Percentiles rank a stretch among this genome's conserved stretches.
phyloP scores from a whole-genome alignment of 2,113 vertebrate genomes.

The Sminthopsis crassicaudata region DNA sequence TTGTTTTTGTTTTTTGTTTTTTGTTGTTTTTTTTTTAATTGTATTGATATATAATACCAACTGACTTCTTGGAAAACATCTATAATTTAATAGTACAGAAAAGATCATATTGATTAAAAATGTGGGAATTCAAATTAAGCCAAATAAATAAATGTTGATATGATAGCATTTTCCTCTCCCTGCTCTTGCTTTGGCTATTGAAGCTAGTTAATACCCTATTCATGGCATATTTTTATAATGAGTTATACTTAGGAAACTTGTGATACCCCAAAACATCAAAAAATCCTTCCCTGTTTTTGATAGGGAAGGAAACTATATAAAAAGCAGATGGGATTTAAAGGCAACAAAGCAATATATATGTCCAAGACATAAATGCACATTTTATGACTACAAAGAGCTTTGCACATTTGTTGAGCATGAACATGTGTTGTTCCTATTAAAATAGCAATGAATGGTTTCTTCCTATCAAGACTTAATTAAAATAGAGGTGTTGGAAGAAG shows the following conservation, averaged over 20 bases:
- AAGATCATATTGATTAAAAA: background rate
- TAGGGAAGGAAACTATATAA: background rate
- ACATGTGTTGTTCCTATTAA: background rate
- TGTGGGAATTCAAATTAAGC: background rate
- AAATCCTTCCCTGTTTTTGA: background rate
- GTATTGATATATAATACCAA: background rate
- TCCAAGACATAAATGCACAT: slow-evolving; percentile 4
- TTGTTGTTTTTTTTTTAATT: no score
- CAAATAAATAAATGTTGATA: background rate
- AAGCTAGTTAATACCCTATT: background rate
- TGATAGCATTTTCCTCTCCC: background rate
- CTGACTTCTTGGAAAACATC: background rate
- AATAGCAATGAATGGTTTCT: background rate
- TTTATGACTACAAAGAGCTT: slow-evolving; percentile 26
- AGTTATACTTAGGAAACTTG: slow-evolving; percentile 49
- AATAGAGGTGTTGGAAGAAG: slow-evolving; percentile 22
- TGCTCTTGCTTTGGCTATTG: background rate
- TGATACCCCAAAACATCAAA: slow-evolving; percentile 39
- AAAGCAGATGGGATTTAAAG: background rate
- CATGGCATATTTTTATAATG: slow-evolving; percentile 66
- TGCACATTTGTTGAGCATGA: slow-evolving; percentile 4
- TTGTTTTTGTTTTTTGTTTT: no score
- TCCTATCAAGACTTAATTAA: slow-evolving; percentile 1
- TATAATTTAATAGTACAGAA: background rate
- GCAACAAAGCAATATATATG: background rate